phyloP scores from a whole-genome alignment of 2,888 invertebrate species.

The Hemicrepidius hirtus region DNA sequence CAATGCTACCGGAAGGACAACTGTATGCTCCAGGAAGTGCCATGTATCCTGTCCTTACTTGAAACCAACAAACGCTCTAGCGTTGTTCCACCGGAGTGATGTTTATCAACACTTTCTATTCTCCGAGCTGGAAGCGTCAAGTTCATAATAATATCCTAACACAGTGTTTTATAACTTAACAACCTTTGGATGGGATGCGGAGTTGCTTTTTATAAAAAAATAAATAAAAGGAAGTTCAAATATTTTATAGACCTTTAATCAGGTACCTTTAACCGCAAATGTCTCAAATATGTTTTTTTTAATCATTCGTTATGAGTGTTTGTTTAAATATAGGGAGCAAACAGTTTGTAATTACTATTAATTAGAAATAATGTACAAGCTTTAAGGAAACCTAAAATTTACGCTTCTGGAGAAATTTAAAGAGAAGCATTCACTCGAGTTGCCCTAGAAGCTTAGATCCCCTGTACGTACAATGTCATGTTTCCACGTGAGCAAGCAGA shows the following conservation, averaged over 20 bases:
- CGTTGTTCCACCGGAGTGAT: constrained; percentile 41
- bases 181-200: not conserved
- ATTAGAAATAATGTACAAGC: not conserved
- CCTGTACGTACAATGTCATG: constrained; percentile 25
- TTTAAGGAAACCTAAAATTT: not conserved
- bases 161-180: constrained; percentile 4
- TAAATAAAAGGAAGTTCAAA: not conserved
- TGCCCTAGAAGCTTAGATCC: constrained; percentile 16
- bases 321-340: too few relatives aligned
- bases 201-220: constrained; percentile 1
- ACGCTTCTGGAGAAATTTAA: not conserved
- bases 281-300: too few relatives aligned
- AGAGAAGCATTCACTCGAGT: not conserved
- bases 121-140: constrained; percentile 16
- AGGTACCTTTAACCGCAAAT: too few relatives aligned
- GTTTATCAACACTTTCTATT: constrained; percentile 41
- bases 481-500: constrained; percentile 46
- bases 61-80: constrained; percentile 61
- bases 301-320: too few relatives aligned
- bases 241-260: not conserved
- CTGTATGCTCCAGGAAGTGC: constrained; percentile 68
- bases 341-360: too few relatives aligned
- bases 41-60: constrained; percentile 67
- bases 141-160: constrained; percentile 29
- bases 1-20: constrained; percentile 69